A percentile compares a stretch with the other conserved stretches of the same genome.
Conservation (phyloP, 2,888 invertebrate genomes). For the Pammene fasciana region DNA sequence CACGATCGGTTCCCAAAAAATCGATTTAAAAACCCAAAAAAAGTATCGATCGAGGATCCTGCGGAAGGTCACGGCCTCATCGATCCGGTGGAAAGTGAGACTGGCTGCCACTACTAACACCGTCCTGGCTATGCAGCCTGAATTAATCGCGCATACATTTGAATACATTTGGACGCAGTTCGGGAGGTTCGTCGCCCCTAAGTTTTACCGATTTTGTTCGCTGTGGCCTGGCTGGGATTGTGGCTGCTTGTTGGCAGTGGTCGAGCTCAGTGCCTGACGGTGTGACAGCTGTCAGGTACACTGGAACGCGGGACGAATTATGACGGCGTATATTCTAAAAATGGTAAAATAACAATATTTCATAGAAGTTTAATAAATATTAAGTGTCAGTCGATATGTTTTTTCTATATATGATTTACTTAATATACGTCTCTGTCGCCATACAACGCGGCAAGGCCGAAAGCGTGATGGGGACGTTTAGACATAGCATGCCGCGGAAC, state of each 20-base stretch:
- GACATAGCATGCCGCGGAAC: too few species aligned
- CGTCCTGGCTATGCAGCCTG: constrained; percentile 83
- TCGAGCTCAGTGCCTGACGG: background rate
- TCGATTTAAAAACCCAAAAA: constrained; percentile 43
- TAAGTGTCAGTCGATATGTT: too few species aligned
- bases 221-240: constrained; percentile 44
- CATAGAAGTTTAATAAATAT: too few species aligned
- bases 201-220: constrained; percentile 79
- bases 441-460: too few species aligned
- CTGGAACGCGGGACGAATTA: too few species aligned
- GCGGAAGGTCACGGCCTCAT: constrained; percentile 83
- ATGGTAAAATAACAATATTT: too few species aligned
- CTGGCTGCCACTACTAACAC: constrained; percentile 82
- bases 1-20: constrained; percentile 11
- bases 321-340: too few species aligned
- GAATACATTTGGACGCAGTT: constrained; percentile 79
- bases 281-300: constrained; percentile 15
- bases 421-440: too few species aligned
- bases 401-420: too few species aligned
- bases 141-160: constrained; percentile 85
- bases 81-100: constrained; percentile 83
- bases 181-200: constrained; percentile 79
- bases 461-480: too few species aligned
- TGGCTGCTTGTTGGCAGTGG: background rate
- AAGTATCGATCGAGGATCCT: constrained; percentile 75